Evolutionary conservation across 2,113 vertebrate genomes (phyloP), one percentile per base, ranked within the genome.

Genomic region (Mugil cephalus): DNA sequence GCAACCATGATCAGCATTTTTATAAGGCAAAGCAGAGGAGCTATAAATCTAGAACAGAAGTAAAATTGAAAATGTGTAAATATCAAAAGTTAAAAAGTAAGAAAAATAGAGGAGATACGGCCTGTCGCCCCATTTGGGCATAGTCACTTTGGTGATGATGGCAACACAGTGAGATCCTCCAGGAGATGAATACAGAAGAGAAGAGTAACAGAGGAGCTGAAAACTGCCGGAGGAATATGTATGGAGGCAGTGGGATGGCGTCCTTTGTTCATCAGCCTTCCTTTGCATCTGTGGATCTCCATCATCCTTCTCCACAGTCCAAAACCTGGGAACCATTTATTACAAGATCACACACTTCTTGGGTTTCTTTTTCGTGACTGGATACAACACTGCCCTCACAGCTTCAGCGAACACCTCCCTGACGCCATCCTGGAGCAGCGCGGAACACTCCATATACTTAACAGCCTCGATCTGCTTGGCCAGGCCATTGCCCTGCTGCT

Each of bases 371-470:
- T 97, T 97, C 53, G 93, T 93, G 75, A 95, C 93, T 42, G 96
- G 96, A 83, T 97, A 95, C 75, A 99, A 94, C 84, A 98, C 95
- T 1, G 96, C 96, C 19, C 95, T 93, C 55, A 98, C 95, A 4
- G 96, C 96, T 87, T 99, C 96, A 0, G 92, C 94, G 67, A 98
- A 98, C 84, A 99, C 96, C 73, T 97, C 95, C 50, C 93, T 87
- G 35, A 98, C 95, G 0, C 96, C 95, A 74, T 97, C 96, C 87
- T 98, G 96, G 86, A 94, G 93, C 85, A 98, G 85, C 0, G 96
- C 96, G 0, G 96, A 99, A 88, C 96, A 98, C 88, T 99, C 96
- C 93, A 98, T 91, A 87, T 98, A 98, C 89, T 97, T 98, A 40
- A 98, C 96, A 0, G 96, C 96, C 47, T 96, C 95, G 0, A 98